Evolutionary conservation across 2,888 invertebrate genomes (phyloP).

Genomic region (Charanyca ferruginea): DNA sequence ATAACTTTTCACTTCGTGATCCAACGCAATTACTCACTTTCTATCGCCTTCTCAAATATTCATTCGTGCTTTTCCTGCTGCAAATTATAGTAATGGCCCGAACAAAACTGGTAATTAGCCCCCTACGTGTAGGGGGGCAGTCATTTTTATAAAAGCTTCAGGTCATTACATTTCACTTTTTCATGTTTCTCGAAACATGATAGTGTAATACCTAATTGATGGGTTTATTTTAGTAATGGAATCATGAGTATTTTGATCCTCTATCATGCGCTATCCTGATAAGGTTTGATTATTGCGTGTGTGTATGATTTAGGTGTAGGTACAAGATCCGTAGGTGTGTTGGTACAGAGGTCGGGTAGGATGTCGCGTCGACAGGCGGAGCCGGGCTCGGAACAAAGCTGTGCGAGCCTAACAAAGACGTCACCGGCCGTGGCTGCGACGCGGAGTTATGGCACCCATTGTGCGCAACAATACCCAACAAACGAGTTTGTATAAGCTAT

Average conservation of each 20-base stretch:
- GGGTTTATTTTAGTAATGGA: slow-evolving; percentile 76
- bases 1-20: slow-evolving; percentile 91
- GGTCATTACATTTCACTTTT: slow-evolving; percentile 50
- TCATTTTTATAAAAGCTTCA: slow-evolving; percentile 76
- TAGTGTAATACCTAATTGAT: slow-evolving; percentile 68
- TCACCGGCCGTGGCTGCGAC: slow-evolving; percentile 91
- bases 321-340: slow-evolving; percentile 71
- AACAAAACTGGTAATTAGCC: slow-evolving; percentile 88
- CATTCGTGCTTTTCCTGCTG: slow-evolving; percentile 89
- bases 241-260: slow-evolving; percentile 49
- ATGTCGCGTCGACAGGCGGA: slow-evolving; percentile 86
- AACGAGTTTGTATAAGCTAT: slow-evolving; percentile 92
- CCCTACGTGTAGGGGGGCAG: slow-evolving; percentile 76
- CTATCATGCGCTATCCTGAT: slow-evolving; percentile 22
- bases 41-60: slow-evolving; percentile 91
- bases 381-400: slow-evolving; percentile 87
- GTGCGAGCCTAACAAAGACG: slow-evolving; percentile 89
- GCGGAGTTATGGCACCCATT: slow-evolving; percentile 91
- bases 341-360: slow-evolving; percentile 77
- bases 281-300: slow-evolving; percentile 54
- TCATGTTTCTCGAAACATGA: slow-evolving; percentile 64
- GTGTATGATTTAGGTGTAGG: slow-evolving; percentile 54
- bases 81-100: slow-evolving; percentile 89
- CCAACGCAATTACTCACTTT: slow-evolving; percentile 89
- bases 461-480: slow-evolving; percentile 91